Base-by-base conservation (phyloP, 2,888 invertebrate genomes). In the Orchesellides sinensis region DNA sequence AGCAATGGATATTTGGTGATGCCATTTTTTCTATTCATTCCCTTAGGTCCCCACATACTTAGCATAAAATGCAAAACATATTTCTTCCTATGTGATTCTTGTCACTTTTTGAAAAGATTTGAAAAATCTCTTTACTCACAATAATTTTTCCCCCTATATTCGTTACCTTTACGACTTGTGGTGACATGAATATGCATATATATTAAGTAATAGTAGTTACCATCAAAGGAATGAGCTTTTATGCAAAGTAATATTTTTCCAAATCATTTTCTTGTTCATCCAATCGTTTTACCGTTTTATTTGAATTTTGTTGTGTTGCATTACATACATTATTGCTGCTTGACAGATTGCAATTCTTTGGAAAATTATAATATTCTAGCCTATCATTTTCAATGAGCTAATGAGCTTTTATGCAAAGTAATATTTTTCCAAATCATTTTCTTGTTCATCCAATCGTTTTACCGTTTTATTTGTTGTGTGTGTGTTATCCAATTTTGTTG, bases 1-100 rank as follows among this genome's bases (percentile, higher is more conserved):
- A n/a, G n/a, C n/a, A n/a, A n/a, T n/a, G n/a, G n/a, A n/a, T n/a
- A n/a, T n/a, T n/a, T n/a, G n/a, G n/a, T n/a, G n/a, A n/a, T n/a
- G n/a, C n/a, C n/a, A n/a, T n/a, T n/a, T n/a, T n/a, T n/a, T n/a
- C n/a, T n/a, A n/a, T n/a, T n/a, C n/a, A n/a, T n/a, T n/a, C n/a
- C n/a, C n/a, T n/a, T n/a, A n/a, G n/a, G n/a, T n/a, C n/a, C n/a
- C n/a, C n/a, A n/a, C n/a, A n/a, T n/a, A n/a, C n/a, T n/a, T n/a
- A n/a, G n/a, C n/a, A n/a, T n/a, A n/a, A 73, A 80, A 80, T 80
- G 56, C 66, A 73, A 80, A 80, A 73, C 80, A 80, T 80, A 54
- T 73, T 80, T 80, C n/a, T 80, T 61, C 65, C 65, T 61, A 70
- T 73, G 54, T 63, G 73, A 73, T 59, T 78, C 66, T 73, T 80